phyloP scores from a whole-genome alignment of 2,888 invertebrate genomes.

The Cenopis cana region DNA sequence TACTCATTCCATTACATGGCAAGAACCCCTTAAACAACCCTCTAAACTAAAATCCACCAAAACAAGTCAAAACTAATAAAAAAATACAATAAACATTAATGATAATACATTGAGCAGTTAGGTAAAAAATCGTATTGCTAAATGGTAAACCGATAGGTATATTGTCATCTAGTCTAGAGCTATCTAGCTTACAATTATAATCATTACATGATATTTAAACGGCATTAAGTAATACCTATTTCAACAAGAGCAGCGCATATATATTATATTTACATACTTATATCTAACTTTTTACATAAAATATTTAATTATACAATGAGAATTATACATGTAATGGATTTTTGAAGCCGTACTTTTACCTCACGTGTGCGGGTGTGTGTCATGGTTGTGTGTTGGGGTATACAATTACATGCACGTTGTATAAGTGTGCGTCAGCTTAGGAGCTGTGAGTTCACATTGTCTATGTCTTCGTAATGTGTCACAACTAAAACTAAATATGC shows the following conservation, averaged over 20 bases:
- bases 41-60: slow-evolving; percentile 30
- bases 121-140: slow-evolving; percentile 38
- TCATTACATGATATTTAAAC: slow-evolving; percentile 35
- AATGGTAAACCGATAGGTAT: slow-evolving; percentile 37
- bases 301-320: too few relatives aligned
- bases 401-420: too few relatives aligned
- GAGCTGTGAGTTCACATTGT: too few relatives aligned
- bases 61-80: background rate
- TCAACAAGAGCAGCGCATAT: slow-evolving; percentile 12
- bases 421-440: too few relatives aligned
- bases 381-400: too few relatives aligned
- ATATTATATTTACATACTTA: slow-evolving; percentile 12
- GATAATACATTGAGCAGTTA: slow-evolving; percentile 40
- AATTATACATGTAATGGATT: slow-evolving; percentile 8
- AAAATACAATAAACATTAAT: slow-evolving; percentile 30
- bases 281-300: background rate
- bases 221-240: slow-evolving; percentile 6
- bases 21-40: slow-evolving; percentile 24
- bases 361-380: too few relatives aligned
- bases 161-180: slow-evolving; percentile 43
- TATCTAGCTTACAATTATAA: slow-evolving; percentile 35
- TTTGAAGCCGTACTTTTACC: too few relatives aligned
- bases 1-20: slow-evolving; percentile 31
- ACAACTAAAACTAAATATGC: too few relatives aligned
- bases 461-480: too few relatives aligned